Conservation (phyloP, 2,888 invertebrate species). For the Drosophila maculinotata region DNA sequence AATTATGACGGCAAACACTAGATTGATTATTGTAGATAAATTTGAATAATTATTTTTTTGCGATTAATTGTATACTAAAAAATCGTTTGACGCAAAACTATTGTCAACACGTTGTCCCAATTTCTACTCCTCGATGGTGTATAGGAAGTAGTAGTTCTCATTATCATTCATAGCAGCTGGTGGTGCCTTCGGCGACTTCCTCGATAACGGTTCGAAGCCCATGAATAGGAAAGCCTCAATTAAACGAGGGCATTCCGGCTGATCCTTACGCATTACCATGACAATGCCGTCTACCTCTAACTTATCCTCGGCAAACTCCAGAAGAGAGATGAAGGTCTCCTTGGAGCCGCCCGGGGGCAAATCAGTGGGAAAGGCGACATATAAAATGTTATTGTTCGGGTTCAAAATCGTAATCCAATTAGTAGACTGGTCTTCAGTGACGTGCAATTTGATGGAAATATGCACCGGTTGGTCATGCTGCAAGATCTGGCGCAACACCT, state of each 20-base stretch:
- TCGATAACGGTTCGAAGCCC: slow-evolving; percentile 95
- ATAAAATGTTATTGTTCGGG: slow-evolving; percentile 89
- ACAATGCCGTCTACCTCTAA: slow-evolving; percentile 92
- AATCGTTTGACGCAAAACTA: slow-evolving; percentile 46
- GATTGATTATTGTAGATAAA: slow-evolving; percentile 24
- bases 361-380: slow-evolving; percentile 94
- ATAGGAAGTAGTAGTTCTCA: slow-evolving; percentile 86
- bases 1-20: slow-evolving; percentile 29
- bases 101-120: slow-evolving; percentile 46
- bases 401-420: slow-evolving; percentile 92
- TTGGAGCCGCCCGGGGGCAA: slow-evolving; percentile 96
- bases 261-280: slow-evolving; percentile 92
- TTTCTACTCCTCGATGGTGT: slow-evolving; percentile 85
- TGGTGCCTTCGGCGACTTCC: slow-evolving; percentile 91
- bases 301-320: slow-evolving; percentile 98
- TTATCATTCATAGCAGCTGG: slow-evolving; percentile 87
- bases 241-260: slow-evolving; percentile 93
- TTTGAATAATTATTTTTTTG: slow-evolving; percentile 22
- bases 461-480: slow-evolving; percentile 89
- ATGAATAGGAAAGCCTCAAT: slow-evolving; percentile 98
- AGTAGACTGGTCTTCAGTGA: slow-evolving; percentile 91
- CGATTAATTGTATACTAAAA: slow-evolving; percentile 18
- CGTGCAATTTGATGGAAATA: slow-evolving; percentile 91
- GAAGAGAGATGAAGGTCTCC: slow-evolving; percentile 96
- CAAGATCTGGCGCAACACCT: slow-evolving; percentile 88